phyloP scores from a whole-genome alignment of 2,113 vertebrate genomes.

The human region DNA sequence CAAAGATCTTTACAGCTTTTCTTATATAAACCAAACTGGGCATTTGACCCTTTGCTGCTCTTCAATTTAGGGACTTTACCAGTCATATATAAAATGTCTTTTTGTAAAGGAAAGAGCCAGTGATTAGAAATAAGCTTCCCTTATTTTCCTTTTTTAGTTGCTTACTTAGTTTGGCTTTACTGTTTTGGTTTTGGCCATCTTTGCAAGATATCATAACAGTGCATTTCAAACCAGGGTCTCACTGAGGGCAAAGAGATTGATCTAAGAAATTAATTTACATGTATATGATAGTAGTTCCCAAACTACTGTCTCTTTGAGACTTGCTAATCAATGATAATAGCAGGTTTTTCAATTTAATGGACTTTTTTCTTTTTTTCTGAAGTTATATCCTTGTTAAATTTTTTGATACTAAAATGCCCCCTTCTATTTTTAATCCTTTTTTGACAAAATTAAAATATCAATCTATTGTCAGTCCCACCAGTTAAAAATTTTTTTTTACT shows the following conservation, averaged over 20 bases:
- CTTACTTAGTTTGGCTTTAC: background rate
- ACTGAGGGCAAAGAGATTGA: background rate
- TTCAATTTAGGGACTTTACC: background rate
- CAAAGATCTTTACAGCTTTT: slow-evolving; percentile 19
- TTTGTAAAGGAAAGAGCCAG: background rate
- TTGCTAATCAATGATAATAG: background rate
- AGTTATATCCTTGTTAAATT: background rate
- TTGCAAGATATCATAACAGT: background rate
- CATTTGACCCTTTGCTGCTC: background rate
- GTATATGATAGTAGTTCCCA: background rate
- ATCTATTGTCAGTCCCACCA: background rate
- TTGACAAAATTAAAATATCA: slow-evolving; percentile 15
- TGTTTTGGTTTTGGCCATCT: background rate
- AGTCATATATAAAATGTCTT: background rate
- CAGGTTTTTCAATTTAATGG: slow-evolving; percentile 31
- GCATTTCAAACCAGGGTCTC: background rate
- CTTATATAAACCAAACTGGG: background rate
- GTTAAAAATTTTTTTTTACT: background rate
- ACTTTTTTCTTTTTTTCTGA: background rate
- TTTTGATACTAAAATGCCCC: background rate
- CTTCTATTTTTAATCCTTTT: background rate
- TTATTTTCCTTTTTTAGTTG: background rate
- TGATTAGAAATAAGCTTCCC: background rate
- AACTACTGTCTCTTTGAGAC: background rate
- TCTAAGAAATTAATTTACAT: background rate